Base-by-base conservation (phyloP, 2,113 vertebrate genomes). In the Alaudala cheleensis region DNA sequence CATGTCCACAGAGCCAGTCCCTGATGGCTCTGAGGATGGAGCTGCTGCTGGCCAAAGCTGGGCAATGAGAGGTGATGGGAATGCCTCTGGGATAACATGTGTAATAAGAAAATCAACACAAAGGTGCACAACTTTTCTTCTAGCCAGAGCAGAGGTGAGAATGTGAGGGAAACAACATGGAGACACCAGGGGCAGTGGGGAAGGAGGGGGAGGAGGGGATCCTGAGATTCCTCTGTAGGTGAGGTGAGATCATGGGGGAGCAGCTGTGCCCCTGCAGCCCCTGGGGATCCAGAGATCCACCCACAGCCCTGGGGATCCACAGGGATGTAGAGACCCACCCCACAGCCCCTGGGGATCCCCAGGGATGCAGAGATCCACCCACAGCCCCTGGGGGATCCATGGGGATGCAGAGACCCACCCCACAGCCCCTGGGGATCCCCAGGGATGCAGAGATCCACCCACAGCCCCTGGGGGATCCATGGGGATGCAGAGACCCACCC, bases 61-160 rank as follows among this genome's bases (percentile, higher is more conserved):
- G 31, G 49, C 31, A 53, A 0, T 4, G 1, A 23, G 25, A 53
- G 60, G 19, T 8, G 19, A 3, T 34, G 19, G 39, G 1, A 29
- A 65, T 5, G 7, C 9, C 60, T 44, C 76, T 65, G 31, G 6
- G 39, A 23, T 19, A 6, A 44, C 11, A 10, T 5, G 34, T 17
- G 29, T 18, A 28, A 64, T 47, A 42, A n/a, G 10, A 42, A 44
- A 11, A 34, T n/a, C 18, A 11, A 42, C n/a, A 9, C 19, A 53
- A 79, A 64, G 19, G 39, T 13, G 7, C 31, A 29, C 49, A 53
- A 49, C 20, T 53, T 18, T 29, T 23, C 9, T 17, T 44, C 60
- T 42, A n/a, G 58, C 8, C 58, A 62, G 74, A 20, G 44, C 37
- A 11, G 9, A 34, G 58, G 34, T 13, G 37, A 62, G 29, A 51